Evolutionary conservation across 2,888 invertebrate species (phyloP), one percentile per base, ranked within the genome.

Genomic region (Sisyra nigra): DNA sequence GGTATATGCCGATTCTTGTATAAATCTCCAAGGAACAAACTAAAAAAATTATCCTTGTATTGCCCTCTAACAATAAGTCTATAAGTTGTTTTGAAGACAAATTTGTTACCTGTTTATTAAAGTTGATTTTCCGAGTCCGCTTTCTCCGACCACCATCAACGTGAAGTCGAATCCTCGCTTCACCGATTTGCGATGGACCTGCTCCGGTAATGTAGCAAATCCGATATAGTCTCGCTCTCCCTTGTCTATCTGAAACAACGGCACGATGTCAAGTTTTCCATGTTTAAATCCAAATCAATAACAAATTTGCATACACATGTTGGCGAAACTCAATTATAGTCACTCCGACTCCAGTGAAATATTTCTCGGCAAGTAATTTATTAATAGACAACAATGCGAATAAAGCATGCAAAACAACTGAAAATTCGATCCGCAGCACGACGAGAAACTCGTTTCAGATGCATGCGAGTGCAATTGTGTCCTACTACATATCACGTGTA

Each of bases 161-260:
- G 93, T 94, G 65, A 94, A 94, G 63, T 94, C 93, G 63, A 94
- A 94, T 44, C 93, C 93, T 54, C 88, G 76, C 66, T 94, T 94
- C 42, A 93, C 93, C 0, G 92, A 92, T 67, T 94, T 94, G 51
- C 93, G 76, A 66, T 94, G 93, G 44, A 94, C 89, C 66, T 94
- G 93, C 61, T 93, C 92, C 15, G 93, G 93, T 47, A 94, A 69
- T 44, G 92, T 93, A 49, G 93, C 93, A 61, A 94, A 93, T 46
- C 93, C 94, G 55, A 94, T 89, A 65, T 88, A 88, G 59, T 85
- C 84, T 45, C 82, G 72, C 55, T 80, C 79, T 46, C 68, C 63
- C 49, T 51, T 54, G 49, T 50, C 50, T 49, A 48, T 49, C 49
- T 48, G 46, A 44, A 51, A 50, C 46, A 51, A 47, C 7, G 3